Evolutionary conservation across 1,140 invertebrate genomes (phyloP).

Genomic region (Zaprionus inermis): DNA sequence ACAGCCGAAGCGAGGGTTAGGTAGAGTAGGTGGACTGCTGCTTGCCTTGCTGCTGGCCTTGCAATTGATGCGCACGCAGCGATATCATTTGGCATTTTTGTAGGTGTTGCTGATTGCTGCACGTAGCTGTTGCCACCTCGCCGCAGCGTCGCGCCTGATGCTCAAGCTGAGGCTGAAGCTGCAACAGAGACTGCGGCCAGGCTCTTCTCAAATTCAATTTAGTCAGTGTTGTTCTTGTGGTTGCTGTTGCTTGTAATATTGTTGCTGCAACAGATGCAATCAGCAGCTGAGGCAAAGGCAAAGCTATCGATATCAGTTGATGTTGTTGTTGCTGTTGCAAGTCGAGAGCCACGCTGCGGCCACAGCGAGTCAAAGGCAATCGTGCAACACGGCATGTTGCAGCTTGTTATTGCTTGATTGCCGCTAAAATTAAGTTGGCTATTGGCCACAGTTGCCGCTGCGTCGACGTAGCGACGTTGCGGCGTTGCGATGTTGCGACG

Average conservation of each 20-base stretch:
- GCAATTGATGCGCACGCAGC: conserved; percentile 72
- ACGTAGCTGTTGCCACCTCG: conserved; percentile 53
- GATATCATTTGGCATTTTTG: conserved; percentile 75
- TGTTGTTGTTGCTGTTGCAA: conserved; percentile 57
- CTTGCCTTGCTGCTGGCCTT: conserved; percentile 7
- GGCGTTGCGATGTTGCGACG: conserved; percentile 2
- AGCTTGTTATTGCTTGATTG: conserved; percentile 83
- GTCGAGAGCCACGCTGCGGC: conserved; percentile 12
- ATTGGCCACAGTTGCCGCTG: conserved; percentile 54
- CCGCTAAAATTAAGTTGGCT: conserved; percentile 82
- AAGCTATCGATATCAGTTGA: conserved; percentile 78
- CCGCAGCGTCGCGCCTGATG: not conserved
- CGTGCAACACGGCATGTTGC: conserved; percentile 81
- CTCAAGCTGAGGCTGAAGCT: not conserved
- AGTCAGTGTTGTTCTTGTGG: conserved; percentile 57
- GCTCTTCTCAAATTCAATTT: conserved; percentile 78
- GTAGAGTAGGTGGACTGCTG: conserved; percentile 54
- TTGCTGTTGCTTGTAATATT: conserved; percentile 65
- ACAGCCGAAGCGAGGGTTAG: not conserved
- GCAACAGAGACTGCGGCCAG: conserved; percentile 52
- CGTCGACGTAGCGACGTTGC: not conserved
- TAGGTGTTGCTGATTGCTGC: conserved; percentile 81
- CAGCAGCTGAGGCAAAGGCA: conserved; percentile 68
- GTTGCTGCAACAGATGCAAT: conserved; percentile 79
- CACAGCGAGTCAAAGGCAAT: conserved; percentile 74